A percentile compares a stretch with the other conserved stretches of the same genome.
Evolutionary conservation across 2,113 vertebrate genomes (phyloP).

Genomic region (Lophotis ruficrista): DNA sequence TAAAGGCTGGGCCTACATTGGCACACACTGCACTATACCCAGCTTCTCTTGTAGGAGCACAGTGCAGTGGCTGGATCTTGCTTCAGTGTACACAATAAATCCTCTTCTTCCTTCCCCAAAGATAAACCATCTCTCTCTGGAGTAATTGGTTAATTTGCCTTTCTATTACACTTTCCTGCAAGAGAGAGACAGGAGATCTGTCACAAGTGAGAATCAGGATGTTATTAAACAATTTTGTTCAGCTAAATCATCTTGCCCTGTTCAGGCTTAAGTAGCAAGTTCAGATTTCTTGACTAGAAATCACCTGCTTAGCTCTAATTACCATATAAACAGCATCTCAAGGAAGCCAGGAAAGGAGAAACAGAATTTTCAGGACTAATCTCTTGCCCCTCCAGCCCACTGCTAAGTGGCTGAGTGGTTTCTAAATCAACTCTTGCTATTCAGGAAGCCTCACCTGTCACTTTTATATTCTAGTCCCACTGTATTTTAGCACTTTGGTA

Average conservation of each 20-base stretch:
- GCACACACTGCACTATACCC: neutral
- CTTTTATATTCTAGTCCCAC: neutral
- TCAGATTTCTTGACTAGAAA: too few relatives aligned
- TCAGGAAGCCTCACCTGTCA: neutral
- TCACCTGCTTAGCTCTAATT: conserved; percentile 64
- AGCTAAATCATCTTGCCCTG: too few relatives aligned
- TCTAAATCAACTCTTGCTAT: neutral
- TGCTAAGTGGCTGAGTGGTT: neutral
- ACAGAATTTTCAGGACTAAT: neutral
- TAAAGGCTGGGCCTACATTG: neutral
- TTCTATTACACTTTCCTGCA: too few relatives aligned
- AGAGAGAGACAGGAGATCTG: too few relatives aligned
- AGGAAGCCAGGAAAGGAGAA: conserved; percentile 23
- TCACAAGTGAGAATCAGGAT: too few relatives aligned
- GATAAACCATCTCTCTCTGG: too few relatives aligned
- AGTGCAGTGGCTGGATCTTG: too few relatives aligned
- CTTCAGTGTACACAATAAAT: too few relatives aligned
- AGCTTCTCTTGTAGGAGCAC: neutral
- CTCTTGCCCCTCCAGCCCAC: neutral
- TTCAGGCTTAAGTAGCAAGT: too few relatives aligned
- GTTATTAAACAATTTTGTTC: too few relatives aligned
- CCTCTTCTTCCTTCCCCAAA: too few relatives aligned
- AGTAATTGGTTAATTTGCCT: too few relatives aligned
- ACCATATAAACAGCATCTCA: neutral
- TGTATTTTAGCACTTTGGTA: conserved; percentile 45